These are phyloP conservation scores for Lypha dubia DNA, from an alignment of 2,888 invertebrate genomes.

Conservation along the genomic window DNA sequence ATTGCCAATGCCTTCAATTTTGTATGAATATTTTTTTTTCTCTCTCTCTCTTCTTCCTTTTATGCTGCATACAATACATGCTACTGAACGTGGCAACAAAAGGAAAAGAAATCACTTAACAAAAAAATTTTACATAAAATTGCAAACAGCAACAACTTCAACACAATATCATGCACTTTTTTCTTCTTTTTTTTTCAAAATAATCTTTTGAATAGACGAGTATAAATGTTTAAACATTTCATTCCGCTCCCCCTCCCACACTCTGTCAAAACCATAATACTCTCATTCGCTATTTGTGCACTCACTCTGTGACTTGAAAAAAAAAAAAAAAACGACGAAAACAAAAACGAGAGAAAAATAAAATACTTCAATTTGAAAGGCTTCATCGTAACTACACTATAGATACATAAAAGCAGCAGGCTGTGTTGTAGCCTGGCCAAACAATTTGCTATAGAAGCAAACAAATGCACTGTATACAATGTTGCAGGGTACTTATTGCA, in stretches of 20 bases:
- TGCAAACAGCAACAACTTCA: slow-evolving; percentile 47
- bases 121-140: slow-evolving; percentile 32
- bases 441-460: slow-evolving; percentile 22
- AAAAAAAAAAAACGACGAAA: slow-evolving; percentile 30
- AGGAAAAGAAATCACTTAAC: slow-evolving; percentile 1
- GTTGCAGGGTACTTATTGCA: background rate
- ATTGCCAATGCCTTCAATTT: slow-evolving; percentile 69
- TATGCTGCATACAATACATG: slow-evolving; percentile 23
- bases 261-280: slow-evolving; percentile 34
- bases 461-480: background rate
- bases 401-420: slow-evolving; percentile 28
- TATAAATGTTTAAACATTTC: slow-evolving; percentile 52
- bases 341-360: background rate
- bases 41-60: slow-evolving; percentile 30
- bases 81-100: slow-evolving; percentile 46
- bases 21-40: slow-evolving; percentile 24
- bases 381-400: slow-evolving; percentile 37
- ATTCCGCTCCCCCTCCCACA: slow-evolving; percentile 44
- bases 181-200: too few species aligned
- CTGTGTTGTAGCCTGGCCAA: slow-evolving; percentile 26
- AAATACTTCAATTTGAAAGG: slow-evolving; percentile 63
- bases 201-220: slow-evolving; percentile 30
- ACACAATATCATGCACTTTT: slow-evolving; percentile 43
- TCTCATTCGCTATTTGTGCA: slow-evolving; percentile 21
- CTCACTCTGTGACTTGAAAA: slow-evolving; percentile 58